Conservation (phyloP, 2,888 invertebrate genomes). For the Podotricha telesiphe region DNA sequence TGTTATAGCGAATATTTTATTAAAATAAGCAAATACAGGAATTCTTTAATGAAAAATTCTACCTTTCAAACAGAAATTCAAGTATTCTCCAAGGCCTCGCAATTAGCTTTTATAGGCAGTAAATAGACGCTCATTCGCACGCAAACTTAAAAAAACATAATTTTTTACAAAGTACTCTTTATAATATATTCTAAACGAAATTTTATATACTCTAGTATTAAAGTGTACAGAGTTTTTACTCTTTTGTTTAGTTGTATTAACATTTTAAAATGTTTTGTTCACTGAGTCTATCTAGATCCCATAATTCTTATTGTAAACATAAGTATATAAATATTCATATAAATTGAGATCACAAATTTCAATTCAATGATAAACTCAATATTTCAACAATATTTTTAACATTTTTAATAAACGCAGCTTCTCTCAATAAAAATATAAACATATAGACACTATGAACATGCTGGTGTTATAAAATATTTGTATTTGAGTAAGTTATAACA, state of each 20-base stretch:
- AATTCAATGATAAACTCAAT: slow-evolving; percentile 5
- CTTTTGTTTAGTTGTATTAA: not conserved
- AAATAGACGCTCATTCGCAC: slow-evolving; percentile 34
- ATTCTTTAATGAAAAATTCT: slow-evolving; percentile 17
- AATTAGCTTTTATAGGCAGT: slow-evolving; percentile 35
- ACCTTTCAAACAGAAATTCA: slow-evolving; percentile 22
- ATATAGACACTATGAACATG: slow-evolving; percentile 2
- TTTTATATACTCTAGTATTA: slow-evolving; percentile 5
- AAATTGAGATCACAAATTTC: slow-evolving; percentile 1
- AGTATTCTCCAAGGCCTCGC: slow-evolving; percentile 24
- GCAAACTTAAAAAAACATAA: slow-evolving; percentile 15
- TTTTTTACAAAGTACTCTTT: slow-evolving; percentile 14
- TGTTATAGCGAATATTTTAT: slow-evolving; percentile 7
- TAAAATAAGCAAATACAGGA: slow-evolving; percentile 7
- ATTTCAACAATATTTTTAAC: not conserved
- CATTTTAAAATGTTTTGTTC: not conserved
- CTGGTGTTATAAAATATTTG: not conserved
- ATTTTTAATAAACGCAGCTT: not conserved
- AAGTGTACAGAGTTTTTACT: not conserved
- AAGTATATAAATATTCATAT: not conserved
- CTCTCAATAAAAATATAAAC: not conserved
- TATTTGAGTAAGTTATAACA: too few species aligned
- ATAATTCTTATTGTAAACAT: slow-evolving; percentile 1
- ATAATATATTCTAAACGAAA: slow-evolving; percentile 13
- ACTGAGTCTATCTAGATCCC: not conserved